Conservation (phyloP, 2,797 vertebrate species). For the Galago senegalensis region DNA sequence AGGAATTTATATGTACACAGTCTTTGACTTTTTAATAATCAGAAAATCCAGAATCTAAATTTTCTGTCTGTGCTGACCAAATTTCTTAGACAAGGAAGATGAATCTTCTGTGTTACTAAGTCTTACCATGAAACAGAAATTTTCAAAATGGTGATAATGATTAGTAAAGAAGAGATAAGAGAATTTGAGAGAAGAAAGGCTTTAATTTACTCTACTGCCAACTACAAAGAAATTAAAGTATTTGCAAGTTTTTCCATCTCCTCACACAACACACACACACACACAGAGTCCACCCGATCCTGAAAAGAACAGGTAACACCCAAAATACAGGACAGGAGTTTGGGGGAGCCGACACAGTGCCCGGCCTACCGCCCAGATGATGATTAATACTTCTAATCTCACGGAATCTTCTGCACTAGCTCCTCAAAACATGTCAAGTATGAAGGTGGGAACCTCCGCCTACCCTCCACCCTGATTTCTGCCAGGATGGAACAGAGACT, state of each 20-base stretch:
- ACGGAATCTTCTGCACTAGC: not conserved
- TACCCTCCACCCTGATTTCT: too few relatives aligned
- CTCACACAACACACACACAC: not conserved
- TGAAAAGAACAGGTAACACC: not conserved
- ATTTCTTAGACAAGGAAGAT: not conserved
- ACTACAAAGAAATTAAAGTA: not conserved
- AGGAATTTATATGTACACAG: not conserved
- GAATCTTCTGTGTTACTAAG: not conserved
- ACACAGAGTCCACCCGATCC: not conserved
- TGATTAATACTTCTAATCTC: not conserved
- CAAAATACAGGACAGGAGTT: not conserved
- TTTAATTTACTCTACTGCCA: not conserved
- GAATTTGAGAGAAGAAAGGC: not conserved
- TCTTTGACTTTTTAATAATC: not conserved
- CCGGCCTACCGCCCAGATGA: too few relatives aligned
- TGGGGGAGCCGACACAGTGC: not conserved
- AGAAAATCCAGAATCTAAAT: not conserved
- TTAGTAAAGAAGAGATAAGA: not conserved
- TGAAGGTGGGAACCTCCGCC: not conserved
- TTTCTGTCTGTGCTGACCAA: not conserved
- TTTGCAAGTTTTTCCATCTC: not conserved
- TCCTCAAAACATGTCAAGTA: not conserved
- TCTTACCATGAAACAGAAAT: not conserved
- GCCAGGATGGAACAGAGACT: not conserved
- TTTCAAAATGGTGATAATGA: not conserved